phyloP scores from a whole-genome alignment of 2,797 vertebrate species.

The Nothura maculosa region DNA sequence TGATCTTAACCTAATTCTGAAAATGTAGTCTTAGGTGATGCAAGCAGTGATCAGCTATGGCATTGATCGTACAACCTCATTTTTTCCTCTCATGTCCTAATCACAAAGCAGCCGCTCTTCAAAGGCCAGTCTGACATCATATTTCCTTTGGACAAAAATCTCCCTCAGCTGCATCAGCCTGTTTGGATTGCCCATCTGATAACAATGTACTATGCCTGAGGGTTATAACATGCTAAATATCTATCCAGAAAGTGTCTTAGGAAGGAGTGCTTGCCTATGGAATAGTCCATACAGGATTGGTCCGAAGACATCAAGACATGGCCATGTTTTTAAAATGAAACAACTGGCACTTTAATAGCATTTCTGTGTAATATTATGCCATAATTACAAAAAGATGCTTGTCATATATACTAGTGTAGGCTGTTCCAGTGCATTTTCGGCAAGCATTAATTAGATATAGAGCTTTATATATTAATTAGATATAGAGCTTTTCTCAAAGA shows the following conservation, averaged over 20 bases:
- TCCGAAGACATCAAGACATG: neutral
- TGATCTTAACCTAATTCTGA: neutral
- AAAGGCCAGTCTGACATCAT: neutral
- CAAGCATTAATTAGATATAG: neutral
- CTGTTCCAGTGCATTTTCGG: neutral
- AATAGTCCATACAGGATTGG: accelerated
- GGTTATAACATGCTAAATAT: neutral
- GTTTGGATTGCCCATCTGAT: neutral
- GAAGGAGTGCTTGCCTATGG: neutral
- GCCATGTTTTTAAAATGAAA: neutral
- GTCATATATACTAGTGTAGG: neutral
- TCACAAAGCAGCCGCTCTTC: neutral
- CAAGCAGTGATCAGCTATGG: neutral
- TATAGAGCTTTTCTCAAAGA: neutral
- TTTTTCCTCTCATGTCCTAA: neutral
- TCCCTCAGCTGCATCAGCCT: neutral
- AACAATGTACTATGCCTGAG: neutral
- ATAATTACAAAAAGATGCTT: neutral
- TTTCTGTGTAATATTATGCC: neutral
- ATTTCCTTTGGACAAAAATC: neutral
- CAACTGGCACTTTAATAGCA: neutral
- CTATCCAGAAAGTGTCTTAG: accelerated
- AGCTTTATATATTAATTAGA: neutral
- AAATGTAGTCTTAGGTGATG: neutral
- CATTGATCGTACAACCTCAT: neutral